Evolutionary conservation across 2,113 vertebrate species (phyloP).

Genomic region (human): GRCh38 chr11:4439001-4439500

Average conservation of each 20-base stretch:
- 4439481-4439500: too few relatives aligned
- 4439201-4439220: neutral
- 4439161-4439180: neutral
- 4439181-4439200: neutral
- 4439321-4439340: neutral
- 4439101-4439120: neutral
- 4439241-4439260: neutral
- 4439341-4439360: neutral
- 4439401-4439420: neutral
- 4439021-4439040: neutral
- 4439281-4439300: neutral
- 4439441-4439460: too few relatives aligned
- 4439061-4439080: neutral
- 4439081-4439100: neutral
- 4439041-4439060: neutral
- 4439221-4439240: neutral
- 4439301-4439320: neutral
- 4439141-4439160: neutral
- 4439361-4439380: neutral
- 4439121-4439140: neutral
- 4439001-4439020: neutral
- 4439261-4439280: neutral
- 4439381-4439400: neutral
- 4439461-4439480: too few relatives aligned
- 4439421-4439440: too few relatives aligned